phyloP scores from a whole-genome alignment of 2,113 vertebrate genomes.

The Mustela nigripes region DNA sequence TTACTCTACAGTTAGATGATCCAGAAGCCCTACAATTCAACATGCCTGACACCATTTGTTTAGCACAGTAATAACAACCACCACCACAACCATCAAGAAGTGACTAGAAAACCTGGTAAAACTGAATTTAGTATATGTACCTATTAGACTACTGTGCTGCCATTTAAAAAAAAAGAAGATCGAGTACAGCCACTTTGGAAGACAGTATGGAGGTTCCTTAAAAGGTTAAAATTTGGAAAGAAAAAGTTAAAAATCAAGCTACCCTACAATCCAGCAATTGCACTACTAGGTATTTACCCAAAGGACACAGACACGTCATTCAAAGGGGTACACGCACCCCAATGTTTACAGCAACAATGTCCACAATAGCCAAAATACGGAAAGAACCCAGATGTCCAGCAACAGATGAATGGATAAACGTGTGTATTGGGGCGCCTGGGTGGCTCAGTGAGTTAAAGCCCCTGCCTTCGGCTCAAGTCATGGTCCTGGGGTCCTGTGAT shows the following conservation, averaged over 20 bases:
- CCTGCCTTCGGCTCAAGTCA: no score
- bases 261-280: neutral
- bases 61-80: neutral
- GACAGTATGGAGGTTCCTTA: neutral
- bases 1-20: neutral
- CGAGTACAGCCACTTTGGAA: neutral
- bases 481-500: no score
- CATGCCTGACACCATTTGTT: neutral
- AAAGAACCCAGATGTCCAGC: neutral
- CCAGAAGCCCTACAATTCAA: slow-evolving; percentile 5
- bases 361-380: neutral
- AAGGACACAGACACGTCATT: neutral
- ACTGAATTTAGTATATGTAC: neutral
- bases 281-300: neutral
- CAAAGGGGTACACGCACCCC: neutral
- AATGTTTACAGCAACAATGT: neutral
- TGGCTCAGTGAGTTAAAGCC: no score
- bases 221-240: neutral
- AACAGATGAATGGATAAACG: neutral
- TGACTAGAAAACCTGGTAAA: neutral
- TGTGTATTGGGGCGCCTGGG: no score
- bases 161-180: slow-evolving; percentile 49
- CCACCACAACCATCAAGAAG: neutral
- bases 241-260: neutral
- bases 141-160: neutral